These are phyloP conservation scores for Oreotrochilus melanogaster DNA, from an alignment of 2,113 vertebrate genomes.

Conservation along the genomic window DNA sequence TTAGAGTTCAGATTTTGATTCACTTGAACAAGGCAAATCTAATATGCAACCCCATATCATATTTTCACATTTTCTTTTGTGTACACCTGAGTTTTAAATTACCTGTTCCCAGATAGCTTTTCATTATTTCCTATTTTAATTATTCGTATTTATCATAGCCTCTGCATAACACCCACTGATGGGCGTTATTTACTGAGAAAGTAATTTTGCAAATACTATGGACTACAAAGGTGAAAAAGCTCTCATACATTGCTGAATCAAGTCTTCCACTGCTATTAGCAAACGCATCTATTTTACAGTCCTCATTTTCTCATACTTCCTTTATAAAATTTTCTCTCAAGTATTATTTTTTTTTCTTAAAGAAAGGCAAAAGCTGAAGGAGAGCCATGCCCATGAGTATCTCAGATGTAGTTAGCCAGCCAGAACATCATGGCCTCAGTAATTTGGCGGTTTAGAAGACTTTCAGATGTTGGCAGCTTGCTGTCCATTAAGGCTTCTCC, in stretches of 20 bases:
- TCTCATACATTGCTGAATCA: background rate
- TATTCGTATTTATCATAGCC: background rate
- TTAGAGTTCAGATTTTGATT: background rate
- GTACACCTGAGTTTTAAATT: background rate
- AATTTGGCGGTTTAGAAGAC: background rate
- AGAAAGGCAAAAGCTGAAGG: background rate
- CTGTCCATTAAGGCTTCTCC: background rate
- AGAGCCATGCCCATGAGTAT: background rate
- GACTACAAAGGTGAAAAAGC: background rate
- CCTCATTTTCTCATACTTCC: background rate
- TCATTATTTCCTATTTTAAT: constrained; percentile 21
- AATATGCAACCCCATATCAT: background rate
- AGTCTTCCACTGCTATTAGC: background rate
- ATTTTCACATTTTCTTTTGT: background rate
- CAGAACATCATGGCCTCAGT: background rate
- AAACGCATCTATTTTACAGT: background rate
- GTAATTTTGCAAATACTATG: background rate
- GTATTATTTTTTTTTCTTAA: background rate
- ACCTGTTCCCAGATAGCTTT: background rate
- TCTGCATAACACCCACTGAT: background rate
- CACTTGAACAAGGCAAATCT: background rate
- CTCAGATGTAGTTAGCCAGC: background rate
- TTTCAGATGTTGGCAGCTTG: background rate
- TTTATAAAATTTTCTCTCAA: background rate
- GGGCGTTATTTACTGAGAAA: background rate